Base-by-base conservation (phyloP, 2,113 vertebrate genomes). In the Salvelinus fontinalis region DNA sequence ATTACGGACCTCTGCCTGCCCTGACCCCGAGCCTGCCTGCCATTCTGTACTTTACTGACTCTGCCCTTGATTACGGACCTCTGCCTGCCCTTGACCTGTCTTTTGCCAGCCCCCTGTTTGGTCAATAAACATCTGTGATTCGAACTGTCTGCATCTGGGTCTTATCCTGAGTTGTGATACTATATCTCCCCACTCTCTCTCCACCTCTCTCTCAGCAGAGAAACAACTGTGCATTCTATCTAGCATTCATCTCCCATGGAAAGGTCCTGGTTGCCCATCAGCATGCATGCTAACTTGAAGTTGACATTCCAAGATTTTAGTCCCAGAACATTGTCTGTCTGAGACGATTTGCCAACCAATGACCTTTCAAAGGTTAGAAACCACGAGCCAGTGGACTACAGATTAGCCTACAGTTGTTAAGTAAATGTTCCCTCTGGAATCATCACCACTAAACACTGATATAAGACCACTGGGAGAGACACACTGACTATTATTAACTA, bases 291-390 rank as follows among this genome's bases (percentile, higher is more conserved):
- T 34, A 34, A 34, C 34, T 34, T 34, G 34, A 34, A 34, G 34
- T 34, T 34, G 34, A 34, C 34, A 34, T 34, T 34, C 34, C 34
- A 8, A 34, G 34, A 69, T 51, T n/a, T 59, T 48, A 72, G 31
- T 75, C 67, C 12, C 66, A 26, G 71, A 57, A 34, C 16, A 12
- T 26, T 20, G 20, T 48, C 11, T 2, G 34, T 82, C 44, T 9
- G 4, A 81, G 75, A 44, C 2, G 49, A 18, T 64, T 49, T 76
- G 84, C 29, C 11, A 67, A 48, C 75, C 24, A 0, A 12, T 77
- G 82, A 87, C 86, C 82, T 85, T 86, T 71, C 70, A 12, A 69
- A 76, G 77, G 57, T 70, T 84, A 11, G 59, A 77, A 81, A 69
- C 71, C 54, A 3, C 48, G 22, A 81, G 81, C 83, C 73, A 49